Conservation (phyloP, 2,113 vertebrate genomes). For the Candoia aspera region DNA sequence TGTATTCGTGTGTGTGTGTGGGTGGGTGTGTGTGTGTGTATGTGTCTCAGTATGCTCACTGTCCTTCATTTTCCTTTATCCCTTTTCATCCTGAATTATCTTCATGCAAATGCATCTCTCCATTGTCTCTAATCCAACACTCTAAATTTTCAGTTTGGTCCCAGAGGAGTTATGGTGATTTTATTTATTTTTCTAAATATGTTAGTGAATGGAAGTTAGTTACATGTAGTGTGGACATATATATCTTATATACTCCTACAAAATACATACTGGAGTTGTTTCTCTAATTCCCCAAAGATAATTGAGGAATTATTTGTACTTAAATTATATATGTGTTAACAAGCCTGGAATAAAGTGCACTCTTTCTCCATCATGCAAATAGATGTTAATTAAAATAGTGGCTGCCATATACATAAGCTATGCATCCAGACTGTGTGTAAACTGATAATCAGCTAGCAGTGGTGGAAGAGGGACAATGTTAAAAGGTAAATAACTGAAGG, state of each 20-base stretch:
- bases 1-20: not conserved
- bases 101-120: not conserved
- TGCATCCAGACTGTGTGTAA: not conserved
- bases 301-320: not conserved
- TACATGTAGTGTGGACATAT: not conserved
- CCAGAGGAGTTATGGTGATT: not conserved
- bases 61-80: not conserved
- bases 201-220: not conserved
- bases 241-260: not conserved
- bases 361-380: not conserved
- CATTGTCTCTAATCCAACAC: not conserved
- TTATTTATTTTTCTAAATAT: not conserved
- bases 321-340: not conserved
- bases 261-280: not conserved
- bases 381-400: not conserved
- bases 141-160: not conserved
- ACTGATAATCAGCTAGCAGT: not conserved
- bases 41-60: not conserved
- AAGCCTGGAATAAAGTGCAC: not conserved
- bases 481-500: not conserved
- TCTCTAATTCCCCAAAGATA: not conserved
- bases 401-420: not conserved
- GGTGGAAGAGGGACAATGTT: not conserved
- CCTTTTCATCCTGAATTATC: not conserved
- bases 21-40: not conserved